Evolutionary conservation across 2,888 invertebrate species (phyloP).

Genomic region (Euplagia quadripunctaria): DNA sequence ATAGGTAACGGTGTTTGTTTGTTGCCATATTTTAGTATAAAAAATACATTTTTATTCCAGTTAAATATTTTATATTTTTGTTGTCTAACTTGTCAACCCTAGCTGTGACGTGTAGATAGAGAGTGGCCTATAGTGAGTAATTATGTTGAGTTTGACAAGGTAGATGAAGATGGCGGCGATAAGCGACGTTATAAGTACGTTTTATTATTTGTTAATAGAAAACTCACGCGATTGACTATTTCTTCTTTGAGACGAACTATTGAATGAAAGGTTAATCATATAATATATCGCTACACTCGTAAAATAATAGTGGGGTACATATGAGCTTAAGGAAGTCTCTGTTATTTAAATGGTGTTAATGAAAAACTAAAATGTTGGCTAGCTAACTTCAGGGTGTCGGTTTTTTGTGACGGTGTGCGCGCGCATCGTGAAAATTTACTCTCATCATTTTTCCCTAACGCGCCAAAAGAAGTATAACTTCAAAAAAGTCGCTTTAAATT

Average conservation of each 20-base stretch:
- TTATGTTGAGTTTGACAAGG: conserved; percentile 18
- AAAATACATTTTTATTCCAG: not conserved
- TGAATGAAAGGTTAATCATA: too few species aligned
- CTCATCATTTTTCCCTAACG: too few species aligned
- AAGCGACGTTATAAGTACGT: not conserved
- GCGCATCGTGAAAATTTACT: too few species aligned
- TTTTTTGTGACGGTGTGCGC: too few species aligned
- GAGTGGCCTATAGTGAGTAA: conserved; percentile 10
- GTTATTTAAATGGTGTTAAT: too few species aligned
- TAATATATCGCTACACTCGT: too few species aligned
- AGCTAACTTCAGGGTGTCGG: too few species aligned
- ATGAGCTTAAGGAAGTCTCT: too few species aligned
- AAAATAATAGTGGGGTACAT: too few species aligned
- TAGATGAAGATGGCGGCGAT: conserved; percentile 1
- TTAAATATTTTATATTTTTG: not conserved
- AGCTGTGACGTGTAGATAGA: not conserved
- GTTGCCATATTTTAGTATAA: not conserved
- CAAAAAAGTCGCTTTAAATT: too few species aligned
- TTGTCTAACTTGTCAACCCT: not conserved
- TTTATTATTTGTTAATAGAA: not conserved
- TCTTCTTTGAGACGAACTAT: not conserved
- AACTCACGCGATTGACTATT: not conserved
- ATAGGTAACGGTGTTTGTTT: not conserved
- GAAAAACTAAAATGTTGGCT: too few species aligned
- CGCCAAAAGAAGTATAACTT: too few species aligned